Base-by-base conservation (phyloP, 2,113 vertebrate genomes). In the Hyperopisus bebe region DNA sequence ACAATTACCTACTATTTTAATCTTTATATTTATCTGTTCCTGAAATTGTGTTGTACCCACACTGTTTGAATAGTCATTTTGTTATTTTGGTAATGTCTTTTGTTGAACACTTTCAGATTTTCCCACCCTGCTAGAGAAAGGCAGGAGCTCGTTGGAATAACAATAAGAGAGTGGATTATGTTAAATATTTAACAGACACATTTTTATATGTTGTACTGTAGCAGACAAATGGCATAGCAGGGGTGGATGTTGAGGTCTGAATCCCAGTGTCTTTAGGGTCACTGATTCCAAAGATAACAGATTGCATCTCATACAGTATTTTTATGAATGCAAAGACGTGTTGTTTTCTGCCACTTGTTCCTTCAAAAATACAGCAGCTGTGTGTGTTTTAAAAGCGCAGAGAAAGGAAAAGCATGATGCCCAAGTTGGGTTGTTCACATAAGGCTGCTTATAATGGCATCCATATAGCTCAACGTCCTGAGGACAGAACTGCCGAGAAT, bases 1-100 rank as follows among this genome's bases (percentile, higher is more conserved):
- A 31, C 84, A 87, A 55, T 87, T 53, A 39, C 19, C 24, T n/a
- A 87, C 50, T 87, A 87, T 87, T 87, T 87, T 87, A 87, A 87
- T 87, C 85, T 19, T 53, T 87, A 27, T 87, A 31, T 87, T 53
- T 87, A 87, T 87, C n/a, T 50, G 50, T 39, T 88, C 62, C 44
- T 51, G 15, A 80, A 77, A 62, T 24, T 27, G 55, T 6, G 47
- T 46, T 47, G 3, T 39, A 51, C 66, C 19, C 15, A 39, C 58
- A 47, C 42, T 19, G 44, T 74, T 70, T 74, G 10, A 53, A 48
- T 27, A 47, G 42, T 46, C 21, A 11, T 39, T 53, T 83, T 6
- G 31, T 87, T 39, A 39, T 58, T 87, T 39, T 58, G 35, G 1
- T 44, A 24, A 87, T 53, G 27, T 27, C 39, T 70, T 74, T 47